Percentiles rank a stretch among this genome's conserved stretches.
Conservation (phyloP, 2,888 invertebrate species). For the Malacosoma neustria region DNA sequence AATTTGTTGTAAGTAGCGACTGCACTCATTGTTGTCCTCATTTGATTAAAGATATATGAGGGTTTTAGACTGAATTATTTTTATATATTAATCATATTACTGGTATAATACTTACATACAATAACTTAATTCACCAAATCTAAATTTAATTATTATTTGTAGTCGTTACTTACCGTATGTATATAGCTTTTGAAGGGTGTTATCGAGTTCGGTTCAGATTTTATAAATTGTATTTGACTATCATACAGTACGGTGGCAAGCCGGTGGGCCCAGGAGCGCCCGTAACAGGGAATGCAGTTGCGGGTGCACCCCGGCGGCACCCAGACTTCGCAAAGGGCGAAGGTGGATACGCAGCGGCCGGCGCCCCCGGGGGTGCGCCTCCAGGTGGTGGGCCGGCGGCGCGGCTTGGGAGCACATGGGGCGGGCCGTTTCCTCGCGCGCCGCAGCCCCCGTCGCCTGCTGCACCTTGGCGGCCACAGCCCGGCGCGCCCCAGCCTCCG, state of each 20-base stretch:
- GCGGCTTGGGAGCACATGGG: conserved; percentile 36
- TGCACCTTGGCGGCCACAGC: conserved; percentile 42
- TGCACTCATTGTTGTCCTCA: too few relatives aligned
- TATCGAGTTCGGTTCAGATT: too few relatives aligned
- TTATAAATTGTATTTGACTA: too few relatives aligned
- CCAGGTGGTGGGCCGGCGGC: conserved; percentile 20
- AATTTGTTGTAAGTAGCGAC: too few relatives aligned
- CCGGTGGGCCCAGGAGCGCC: conserved; percentile 61
- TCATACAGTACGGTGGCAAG: conserved; percentile 50
- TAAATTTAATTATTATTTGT: too few relatives aligned
- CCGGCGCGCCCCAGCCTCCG: conserved; percentile 35
- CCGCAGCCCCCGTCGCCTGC: conserved; percentile 42
- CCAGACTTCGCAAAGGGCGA: conserved; percentile 43
- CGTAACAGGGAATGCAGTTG: conserved; percentile 61
- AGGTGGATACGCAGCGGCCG: conserved; percentile 19
- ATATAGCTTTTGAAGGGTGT: too few relatives aligned
- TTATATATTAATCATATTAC: too few relatives aligned
- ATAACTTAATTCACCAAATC: too few relatives aligned
- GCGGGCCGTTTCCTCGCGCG: conserved; percentile 41
- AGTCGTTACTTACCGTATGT: too few relatives aligned
- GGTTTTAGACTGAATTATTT: too few relatives aligned
- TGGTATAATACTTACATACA: too few relatives aligned
- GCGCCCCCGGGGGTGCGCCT: conserved; percentile 14
- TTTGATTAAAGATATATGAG: too few relatives aligned
- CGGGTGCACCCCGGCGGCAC: conserved; percentile 29